A percentile compares a stretch with the other conserved stretches of the same genome.
These are phyloP conservation scores for Tetragonula carbonaria DNA, from an alignment of 2,888 invertebrate species.

Conservation along the genomic window DNA sequence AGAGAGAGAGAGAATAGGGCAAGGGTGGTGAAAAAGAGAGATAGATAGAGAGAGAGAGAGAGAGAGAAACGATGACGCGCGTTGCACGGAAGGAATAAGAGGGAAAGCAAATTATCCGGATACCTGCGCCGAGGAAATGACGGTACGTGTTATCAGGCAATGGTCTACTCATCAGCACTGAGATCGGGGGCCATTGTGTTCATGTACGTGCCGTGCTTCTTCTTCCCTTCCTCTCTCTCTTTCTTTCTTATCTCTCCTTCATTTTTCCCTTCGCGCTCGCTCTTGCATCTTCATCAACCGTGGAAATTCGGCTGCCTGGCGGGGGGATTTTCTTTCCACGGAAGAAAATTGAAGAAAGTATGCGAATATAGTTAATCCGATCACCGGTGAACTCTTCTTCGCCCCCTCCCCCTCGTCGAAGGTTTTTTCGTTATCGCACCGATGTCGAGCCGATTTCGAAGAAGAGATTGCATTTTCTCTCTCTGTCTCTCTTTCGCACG, in stretches of 20 bases:
- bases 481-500: too few species aligned
- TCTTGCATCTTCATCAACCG: rapidly evolving
- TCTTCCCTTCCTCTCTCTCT: not conserved
- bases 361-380: too few species aligned
- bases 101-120: slow-evolving; percentile 60
- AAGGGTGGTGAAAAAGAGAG: not conserved
- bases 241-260: not conserved
- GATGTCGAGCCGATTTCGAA: too few species aligned
- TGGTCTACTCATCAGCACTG: too few species aligned
- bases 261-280: not conserved
- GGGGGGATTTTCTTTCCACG: too few species aligned
- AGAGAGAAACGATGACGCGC: not conserved
- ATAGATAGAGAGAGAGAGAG: not conserved
- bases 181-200: slow-evolving; percentile 51
- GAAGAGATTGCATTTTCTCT: not conserved
- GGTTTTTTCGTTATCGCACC: too few species aligned
- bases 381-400: too few species aligned
- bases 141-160: slow-evolving; percentile 68
- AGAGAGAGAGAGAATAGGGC: not conserved
- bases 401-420: too few species aligned
- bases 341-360: too few species aligned
- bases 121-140: slow-evolving; percentile 66
- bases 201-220: slow-evolving; percentile 58
- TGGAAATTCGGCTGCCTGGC: not conserved
- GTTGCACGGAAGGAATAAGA: not conserved